phyloP scores from a whole-genome alignment of 2,113 vertebrate species.

The Anarrhichthys ocellatus region DNA sequence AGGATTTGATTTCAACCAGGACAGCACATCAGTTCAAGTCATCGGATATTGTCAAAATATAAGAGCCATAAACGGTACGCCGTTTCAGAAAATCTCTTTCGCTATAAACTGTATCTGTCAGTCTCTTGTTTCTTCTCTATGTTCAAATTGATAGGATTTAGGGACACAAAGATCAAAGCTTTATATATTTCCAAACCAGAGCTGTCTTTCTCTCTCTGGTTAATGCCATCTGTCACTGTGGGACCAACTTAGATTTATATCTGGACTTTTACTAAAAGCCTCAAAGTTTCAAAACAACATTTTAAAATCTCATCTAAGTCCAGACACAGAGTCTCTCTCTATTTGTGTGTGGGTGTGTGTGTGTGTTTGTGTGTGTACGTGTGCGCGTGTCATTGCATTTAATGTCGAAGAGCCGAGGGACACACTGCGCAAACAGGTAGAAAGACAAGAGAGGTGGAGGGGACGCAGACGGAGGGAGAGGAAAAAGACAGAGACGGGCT shows the following conservation, averaged over 20 bases:
- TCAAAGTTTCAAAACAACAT: constrained; percentile 63
- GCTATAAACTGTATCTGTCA: neutral
- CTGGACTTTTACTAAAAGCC: constrained; percentile 60
- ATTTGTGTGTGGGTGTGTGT: constrained; percentile 21
- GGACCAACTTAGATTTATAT: constrained; percentile 57
- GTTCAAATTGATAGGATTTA: constrained; percentile 27
- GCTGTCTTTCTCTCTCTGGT: constrained; percentile 17
- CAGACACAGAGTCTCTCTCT: constrained; percentile 49
- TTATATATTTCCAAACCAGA: constrained; percentile 40
- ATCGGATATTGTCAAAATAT: neutral
- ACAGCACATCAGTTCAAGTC: neutral
- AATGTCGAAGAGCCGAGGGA: constrained; percentile 19
- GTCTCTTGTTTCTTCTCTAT: constrained; percentile 17
- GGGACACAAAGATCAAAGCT: constrained; percentile 38
- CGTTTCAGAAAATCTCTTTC: neutral
- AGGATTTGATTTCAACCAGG: constrained; percentile 8
- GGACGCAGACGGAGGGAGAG: neutral
- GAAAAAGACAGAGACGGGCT: constrained; percentile 21
- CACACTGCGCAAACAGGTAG: constrained; percentile 17
- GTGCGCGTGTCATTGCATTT: neutral
- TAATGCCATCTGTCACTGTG: constrained; percentile 35
- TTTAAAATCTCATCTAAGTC: constrained; percentile 63
- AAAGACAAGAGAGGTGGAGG: constrained; percentile 11
- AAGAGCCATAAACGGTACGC: neutral
- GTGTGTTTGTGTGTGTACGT: constrained; percentile 1